Evolutionary conservation across 2,888 invertebrate species (phyloP).

Genomic region (Sarcophaga carnaria): DNA sequence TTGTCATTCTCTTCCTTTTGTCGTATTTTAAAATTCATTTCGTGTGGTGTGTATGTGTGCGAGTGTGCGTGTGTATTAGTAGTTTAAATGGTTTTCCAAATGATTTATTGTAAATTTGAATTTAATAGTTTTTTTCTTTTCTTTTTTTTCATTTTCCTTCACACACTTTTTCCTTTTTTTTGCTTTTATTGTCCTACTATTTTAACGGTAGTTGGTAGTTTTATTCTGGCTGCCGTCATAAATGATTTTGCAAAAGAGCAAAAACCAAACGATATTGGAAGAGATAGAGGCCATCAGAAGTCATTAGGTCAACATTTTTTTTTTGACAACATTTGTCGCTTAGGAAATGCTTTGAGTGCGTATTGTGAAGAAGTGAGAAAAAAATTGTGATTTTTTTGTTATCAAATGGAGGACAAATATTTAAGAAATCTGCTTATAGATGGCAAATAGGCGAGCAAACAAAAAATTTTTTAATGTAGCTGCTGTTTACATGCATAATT

Average conservation of each 20-base stretch:
- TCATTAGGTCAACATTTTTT: conserved; percentile 16
- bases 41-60: background rate
- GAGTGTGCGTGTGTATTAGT: background rate
- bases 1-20: background rate
- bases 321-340: conserved; percentile 1
- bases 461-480: no score
- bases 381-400: background rate
- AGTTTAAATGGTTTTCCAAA: conserved; percentile 27
- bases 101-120: conserved; percentile 34
- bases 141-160: background rate
- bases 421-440: background rate
- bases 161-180: background rate
- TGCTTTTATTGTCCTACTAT: no score
- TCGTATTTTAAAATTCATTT: conserved; percentile 27
- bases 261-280: background rate
- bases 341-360: background rate
- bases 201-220: no score
- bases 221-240: background rate
- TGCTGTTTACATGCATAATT: no score
- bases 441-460: no score
- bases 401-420: background rate
- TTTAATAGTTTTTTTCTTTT: conserved; percentile 25
- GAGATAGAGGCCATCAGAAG: background rate
- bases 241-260: background rate
- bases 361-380: background rate